Percentiles rank a stretch among this genome's conserved stretches.
phyloP scores from a whole-genome alignment of 2,113 vertebrate genomes.

The human (Homo sapiens) region GRCh38 chr9:30080001-30080500 shows the following conservation, averaged over 20 bases:
- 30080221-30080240: not conserved
- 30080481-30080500: no score
- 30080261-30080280: not conserved
- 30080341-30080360: not conserved
- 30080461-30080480: no score
- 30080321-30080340: not conserved
- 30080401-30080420: not conserved
- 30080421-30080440: not conserved
- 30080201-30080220: not conserved
- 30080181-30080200: not conserved
- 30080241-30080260: not conserved
- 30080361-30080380: not conserved
- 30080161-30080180: not conserved
- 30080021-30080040: not conserved
- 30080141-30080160: not conserved
- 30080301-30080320: not conserved
- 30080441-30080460: not conserved
- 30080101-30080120: not conserved
- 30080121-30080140: not conserved
- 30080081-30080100: not conserved
- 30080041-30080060: not conserved
- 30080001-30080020: not conserved
- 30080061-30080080: not conserved
- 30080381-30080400: not conserved
- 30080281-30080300: not conserved